Conservation (phyloP, 2,888 invertebrate genomes). For the Hanleya hanleyi region DNA sequence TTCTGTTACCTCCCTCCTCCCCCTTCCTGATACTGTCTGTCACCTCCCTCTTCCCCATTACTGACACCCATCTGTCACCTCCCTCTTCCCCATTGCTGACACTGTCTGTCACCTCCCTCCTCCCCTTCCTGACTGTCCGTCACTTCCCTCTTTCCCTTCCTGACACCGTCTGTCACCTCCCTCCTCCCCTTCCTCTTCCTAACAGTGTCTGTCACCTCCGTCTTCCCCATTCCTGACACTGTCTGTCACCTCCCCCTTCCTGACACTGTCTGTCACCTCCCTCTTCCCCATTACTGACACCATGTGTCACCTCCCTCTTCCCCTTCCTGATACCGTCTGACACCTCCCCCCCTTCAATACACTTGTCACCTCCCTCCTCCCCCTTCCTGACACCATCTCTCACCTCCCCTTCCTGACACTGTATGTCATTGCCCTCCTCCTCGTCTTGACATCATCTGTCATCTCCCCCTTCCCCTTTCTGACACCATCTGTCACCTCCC, state of each 20-base stretch:
- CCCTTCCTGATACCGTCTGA: too few species aligned
- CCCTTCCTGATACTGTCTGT: too few species aligned
- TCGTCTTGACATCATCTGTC: neutral
- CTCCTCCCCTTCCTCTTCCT: slow-evolving; percentile 5
- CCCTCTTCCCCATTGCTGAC: too few species aligned
- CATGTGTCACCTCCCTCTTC: neutral
- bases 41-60: too few species aligned
- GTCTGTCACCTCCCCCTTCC: too few species aligned
- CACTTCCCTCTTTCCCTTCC: neutral
- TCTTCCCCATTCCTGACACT: too few species aligned
- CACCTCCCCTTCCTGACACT: slow-evolving; percentile 10
- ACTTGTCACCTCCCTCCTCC: neutral
- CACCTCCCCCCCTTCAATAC: neutral
- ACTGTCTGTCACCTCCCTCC: too few species aligned
- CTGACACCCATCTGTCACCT: too few species aligned
- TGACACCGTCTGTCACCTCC: too few species aligned
- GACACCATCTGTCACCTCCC: neutral
- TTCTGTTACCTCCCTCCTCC: too few species aligned
- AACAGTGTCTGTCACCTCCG: slow-evolving; percentile 6
- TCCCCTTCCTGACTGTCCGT: neutral
- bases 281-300: neutral
- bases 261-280: too few species aligned
- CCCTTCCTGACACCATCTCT: neutral
- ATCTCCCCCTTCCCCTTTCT: neutral
- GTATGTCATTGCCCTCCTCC: slow-evolving; percentile 1